Percentiles rank a stretch among this genome's conserved stretches.
Conservation (phyloP, 2,113 vertebrate genomes). For the Xerus inauris region DNA sequence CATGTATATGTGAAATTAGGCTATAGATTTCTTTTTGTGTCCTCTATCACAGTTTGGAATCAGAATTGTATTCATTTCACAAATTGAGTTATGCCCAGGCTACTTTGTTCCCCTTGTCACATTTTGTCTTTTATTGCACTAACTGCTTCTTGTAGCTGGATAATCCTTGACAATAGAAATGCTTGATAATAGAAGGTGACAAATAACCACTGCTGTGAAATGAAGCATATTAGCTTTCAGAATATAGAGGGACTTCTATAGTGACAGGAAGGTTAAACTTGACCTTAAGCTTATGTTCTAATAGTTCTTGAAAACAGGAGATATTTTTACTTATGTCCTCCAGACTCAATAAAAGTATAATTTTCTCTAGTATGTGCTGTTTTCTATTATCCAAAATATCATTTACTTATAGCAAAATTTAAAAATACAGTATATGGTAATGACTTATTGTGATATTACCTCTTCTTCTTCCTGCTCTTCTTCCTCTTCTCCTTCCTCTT, state of each 20-base stretch:
- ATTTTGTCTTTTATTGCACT: background rate
- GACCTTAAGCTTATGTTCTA: background rate
- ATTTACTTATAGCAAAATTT: background rate
- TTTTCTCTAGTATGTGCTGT: background rate
- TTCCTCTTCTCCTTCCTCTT: slow-evolving; percentile 81
- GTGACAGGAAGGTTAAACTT: background rate
- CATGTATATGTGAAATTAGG: background rate
- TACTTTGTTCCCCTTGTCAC: background rate
- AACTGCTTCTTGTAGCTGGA: background rate
- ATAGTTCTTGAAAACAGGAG: slow-evolving; percentile 12
- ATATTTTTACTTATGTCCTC: background rate
- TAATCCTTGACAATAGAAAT: background rate
- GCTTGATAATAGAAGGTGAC: background rate
- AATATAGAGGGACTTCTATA: background rate
- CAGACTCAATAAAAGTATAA: background rate
- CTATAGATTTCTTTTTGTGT: background rate
- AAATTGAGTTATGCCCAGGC: background rate
- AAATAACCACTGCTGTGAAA: background rate
- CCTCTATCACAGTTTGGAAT: background rate
- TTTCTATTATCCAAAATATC: background rate
- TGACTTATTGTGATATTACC: slow-evolving; percentile 71
- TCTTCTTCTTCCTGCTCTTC: slow-evolving; percentile 83
- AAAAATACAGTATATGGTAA: background rate
- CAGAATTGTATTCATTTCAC: background rate
- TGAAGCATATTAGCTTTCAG: background rate